Evolutionary conservation across 1,140 invertebrate species (phyloP).

Genomic region (Drosophila orena): DNA sequence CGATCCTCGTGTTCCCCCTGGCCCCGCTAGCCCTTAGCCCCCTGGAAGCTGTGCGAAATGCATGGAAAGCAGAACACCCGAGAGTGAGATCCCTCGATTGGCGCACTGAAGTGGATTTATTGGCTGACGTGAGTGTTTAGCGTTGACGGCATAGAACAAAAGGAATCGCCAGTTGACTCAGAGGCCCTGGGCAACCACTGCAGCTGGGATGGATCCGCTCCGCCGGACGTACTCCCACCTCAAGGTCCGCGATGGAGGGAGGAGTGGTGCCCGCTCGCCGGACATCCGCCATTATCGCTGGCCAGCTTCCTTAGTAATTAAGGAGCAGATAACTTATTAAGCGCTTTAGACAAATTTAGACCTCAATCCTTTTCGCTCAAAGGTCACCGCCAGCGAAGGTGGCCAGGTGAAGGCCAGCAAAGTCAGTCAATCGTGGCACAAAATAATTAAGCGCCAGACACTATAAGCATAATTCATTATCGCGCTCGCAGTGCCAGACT

Average conservation of each 20-base stretch:
- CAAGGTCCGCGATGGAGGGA: conserved; percentile 36
- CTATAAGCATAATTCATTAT: conserved; percentile 65
- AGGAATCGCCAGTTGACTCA: conserved; percentile 53
- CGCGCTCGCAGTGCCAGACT: conserved; percentile 40
- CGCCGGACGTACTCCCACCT: conserved; percentile 44
- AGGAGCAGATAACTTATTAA: no score
- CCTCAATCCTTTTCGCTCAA: no score
- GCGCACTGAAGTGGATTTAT: conserved; percentile 83
- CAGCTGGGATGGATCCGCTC: background rate
- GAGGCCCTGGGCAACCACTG: conserved; percentile 20
- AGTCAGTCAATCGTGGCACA: conserved; percentile 10
- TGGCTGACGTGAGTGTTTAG: conserved; percentile 85
- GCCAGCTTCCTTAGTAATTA: background rate
- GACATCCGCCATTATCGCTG: conserved; percentile 30
- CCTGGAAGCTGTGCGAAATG: conserved; percentile 72
- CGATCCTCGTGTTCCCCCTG: conserved; percentile 8
- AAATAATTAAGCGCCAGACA: conserved; percentile 45
- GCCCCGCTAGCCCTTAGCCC: conserved; percentile 5
- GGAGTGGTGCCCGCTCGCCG: conserved; percentile 33
- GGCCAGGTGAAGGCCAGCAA: background rate
- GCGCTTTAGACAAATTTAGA: no score
- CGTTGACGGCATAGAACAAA: conserved; percentile 84
- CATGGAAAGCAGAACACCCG: conserved; percentile 15
- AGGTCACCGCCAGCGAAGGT: no score
- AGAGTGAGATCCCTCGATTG: conserved; percentile 54